Conservation (phyloP, 1,140 invertebrate species). For the Lasioglossum albipes region DNA sequence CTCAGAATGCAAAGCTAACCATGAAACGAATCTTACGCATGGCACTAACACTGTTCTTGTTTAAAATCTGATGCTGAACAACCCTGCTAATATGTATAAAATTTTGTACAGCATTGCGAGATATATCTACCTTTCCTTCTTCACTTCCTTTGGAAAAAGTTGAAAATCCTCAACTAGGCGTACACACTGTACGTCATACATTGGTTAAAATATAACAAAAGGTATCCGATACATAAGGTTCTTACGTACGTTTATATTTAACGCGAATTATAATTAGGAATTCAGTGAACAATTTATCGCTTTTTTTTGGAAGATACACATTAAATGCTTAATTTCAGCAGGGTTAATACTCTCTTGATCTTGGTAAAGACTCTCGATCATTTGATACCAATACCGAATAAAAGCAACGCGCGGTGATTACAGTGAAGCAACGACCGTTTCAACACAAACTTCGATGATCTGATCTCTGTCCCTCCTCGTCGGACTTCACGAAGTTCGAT, state of each 20-base stretch:
- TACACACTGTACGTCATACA: slow-evolving; percentile 30
- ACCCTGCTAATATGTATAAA: slow-evolving; percentile 67
- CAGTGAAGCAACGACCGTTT: slow-evolving; percentile 46
- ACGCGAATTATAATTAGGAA: slow-evolving; percentile 15
- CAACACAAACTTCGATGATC: slow-evolving; percentile 18
- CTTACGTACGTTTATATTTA: slow-evolving; percentile 27
- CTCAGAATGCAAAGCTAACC: slow-evolving; percentile 43
- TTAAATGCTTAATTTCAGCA: slow-evolving; percentile 57
- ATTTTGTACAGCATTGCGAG: slow-evolving; percentile 66
- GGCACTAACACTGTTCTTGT: slow-evolving; percentile 55
- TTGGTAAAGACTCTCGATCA: slow-evolving; percentile 24
- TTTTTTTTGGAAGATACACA: slow-evolving; percentile 47
- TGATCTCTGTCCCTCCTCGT: background rate
- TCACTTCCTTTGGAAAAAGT: slow-evolving; percentile 25
- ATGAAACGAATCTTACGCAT: slow-evolving; percentile 65
- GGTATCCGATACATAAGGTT: slow-evolving; percentile 39
- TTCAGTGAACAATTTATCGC: background rate
- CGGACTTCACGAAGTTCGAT: background rate
- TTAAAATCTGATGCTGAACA: slow-evolving; percentile 49
- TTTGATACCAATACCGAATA: slow-evolving; percentile 37
- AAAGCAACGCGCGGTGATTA: slow-evolving; percentile 56
- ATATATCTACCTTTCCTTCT: slow-evolving; percentile 31
- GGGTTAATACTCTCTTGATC: slow-evolving; percentile 45
- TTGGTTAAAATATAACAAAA: slow-evolving; percentile 49
- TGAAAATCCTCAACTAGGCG: slow-evolving; percentile 49